These are phyloP conservation scores for Cyclophora albipunctata DNA, from an alignment of 2,888 invertebrate species.

Conservation along the genomic window DNA sequence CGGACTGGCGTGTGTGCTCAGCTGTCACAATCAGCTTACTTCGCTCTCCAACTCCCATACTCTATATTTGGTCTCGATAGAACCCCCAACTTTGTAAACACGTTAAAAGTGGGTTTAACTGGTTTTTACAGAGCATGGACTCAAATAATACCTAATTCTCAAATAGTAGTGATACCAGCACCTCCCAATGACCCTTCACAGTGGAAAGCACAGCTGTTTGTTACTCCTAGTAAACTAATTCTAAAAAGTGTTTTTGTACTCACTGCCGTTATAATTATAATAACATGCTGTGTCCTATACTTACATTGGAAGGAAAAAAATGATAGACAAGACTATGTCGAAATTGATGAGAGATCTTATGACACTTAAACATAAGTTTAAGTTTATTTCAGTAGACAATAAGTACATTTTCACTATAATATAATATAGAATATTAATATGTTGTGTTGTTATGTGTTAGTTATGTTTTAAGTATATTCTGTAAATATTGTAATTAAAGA, in stretches of 20 bases:
- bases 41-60: slow-evolving; percentile 95
- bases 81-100: slow-evolving; percentile 98
- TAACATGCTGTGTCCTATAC: slow-evolving; percentile 88
- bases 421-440: too few species aligned
- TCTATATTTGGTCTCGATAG: slow-evolving; percentile 97
- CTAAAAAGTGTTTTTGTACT: slow-evolving; percentile 93
- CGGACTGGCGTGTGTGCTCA: slow-evolving; percentile 90
- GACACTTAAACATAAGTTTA: slow-evolving; percentile 36
- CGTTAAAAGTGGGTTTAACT: slow-evolving; percentile 86
- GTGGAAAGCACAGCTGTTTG: slow-evolving; percentile 95
- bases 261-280: slow-evolving; percentile 88
- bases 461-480: too few species aligned
- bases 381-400: too few species aligned
- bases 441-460: too few species aligned
- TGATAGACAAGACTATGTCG: slow-evolving; percentile 64
- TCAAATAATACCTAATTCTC: slow-evolving; percentile 97
- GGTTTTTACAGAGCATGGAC: slow-evolving; percentile 85
- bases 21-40: slow-evolving; percentile 92
- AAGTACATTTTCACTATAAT: too few species aligned
- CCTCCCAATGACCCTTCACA: slow-evolving; percentile 83
- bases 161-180: slow-evolving; percentile 95
- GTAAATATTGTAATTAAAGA: too few species aligned
- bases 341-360: slow-evolving; percentile 65
- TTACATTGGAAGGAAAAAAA: slow-evolving; percentile 91
- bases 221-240: slow-evolving; percentile 95